Conservation (phyloP, 64 coral and sea anemone genomes). For the Actinia equina region DNA sequence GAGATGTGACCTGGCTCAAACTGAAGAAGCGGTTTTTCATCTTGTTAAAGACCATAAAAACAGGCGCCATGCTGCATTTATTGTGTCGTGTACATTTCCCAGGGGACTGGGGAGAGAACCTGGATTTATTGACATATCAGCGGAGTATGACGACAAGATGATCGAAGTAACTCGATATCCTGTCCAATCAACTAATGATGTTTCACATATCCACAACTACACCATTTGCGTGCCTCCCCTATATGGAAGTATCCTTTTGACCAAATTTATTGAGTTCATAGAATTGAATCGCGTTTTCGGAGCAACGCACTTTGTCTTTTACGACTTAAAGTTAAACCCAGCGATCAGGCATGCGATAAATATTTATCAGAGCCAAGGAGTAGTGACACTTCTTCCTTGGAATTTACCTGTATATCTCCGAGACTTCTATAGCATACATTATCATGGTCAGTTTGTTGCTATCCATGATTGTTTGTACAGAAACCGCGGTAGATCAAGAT, state of each 20-base stretch:
- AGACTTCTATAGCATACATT: conserved; percentile 37
- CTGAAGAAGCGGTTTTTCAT: not conserved
- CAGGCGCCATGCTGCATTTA: conserved; percentile 29
- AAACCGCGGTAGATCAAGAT: conserved; percentile 16
- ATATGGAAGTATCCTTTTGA: not conserved
- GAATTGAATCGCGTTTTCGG: conserved; percentile 51
- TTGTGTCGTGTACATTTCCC: conserved; percentile 1
- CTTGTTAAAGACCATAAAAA: not conserved
- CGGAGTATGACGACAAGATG: not conserved
- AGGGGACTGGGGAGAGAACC: conserved; percentile 17
- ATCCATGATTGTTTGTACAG: conserved; percentile 53
- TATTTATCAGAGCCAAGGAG: conserved; percentile 21
- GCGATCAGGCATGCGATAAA: not conserved
- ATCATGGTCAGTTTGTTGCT: conserved; percentile 37
- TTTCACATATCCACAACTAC: not conserved
- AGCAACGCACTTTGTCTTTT: conserved; percentile 47
- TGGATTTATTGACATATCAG: not conserved
- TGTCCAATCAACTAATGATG: not conserved
- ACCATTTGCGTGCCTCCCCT: conserved; percentile 51
- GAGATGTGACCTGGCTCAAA: not conserved
- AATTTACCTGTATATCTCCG: conserved; percentile 32
- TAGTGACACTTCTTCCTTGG: conserved; percentile 33
- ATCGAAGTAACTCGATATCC: not conserved
- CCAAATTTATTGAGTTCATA: conserved; percentile 38
- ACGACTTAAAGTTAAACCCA: conserved; percentile 1